Conservation (phyloP, 2,797 vertebrate species). For the Pristis pectinata region DNA sequence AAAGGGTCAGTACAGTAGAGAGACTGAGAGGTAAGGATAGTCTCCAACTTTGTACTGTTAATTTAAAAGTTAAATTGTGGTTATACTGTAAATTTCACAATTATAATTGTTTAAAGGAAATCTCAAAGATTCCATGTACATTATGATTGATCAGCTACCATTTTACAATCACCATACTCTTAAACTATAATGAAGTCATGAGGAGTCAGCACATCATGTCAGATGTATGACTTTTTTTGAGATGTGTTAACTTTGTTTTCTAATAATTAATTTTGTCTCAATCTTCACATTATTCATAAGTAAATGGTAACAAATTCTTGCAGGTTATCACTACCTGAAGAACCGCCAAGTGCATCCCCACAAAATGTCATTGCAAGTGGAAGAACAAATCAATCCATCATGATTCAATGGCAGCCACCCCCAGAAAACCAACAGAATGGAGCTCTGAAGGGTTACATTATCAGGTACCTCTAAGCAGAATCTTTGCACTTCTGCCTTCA, state of each 20-base stretch:
- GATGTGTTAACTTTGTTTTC: not conserved
- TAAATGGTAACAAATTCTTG: not conserved
- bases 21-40: conserved; percentile 79
- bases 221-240: not conserved
- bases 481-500: not conserved
- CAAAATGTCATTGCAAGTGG: conserved; percentile 93
- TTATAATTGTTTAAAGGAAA: not conserved
- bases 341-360: conserved; percentile 82
- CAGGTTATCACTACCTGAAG: conserved; percentile 87
- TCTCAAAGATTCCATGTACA: not conserved
- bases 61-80: not conserved
- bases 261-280: not conserved
- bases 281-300: not conserved
- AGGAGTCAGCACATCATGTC: not conserved
- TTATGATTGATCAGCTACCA: not conserved
- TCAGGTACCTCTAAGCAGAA: conserved; percentile 62
- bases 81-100: not conserved
- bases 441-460: conserved; percentile 77
- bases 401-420: conserved; percentile 96
- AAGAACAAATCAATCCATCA: conserved; percentile 95
- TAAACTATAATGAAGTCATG: not conserved
- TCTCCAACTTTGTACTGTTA: not conserved
- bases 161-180: not conserved
- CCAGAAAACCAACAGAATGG: conserved; percentile 92
- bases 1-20: conserved; percentile 89